phyloP scores from a whole-genome alignment of 2,113 vertebrate genomes.

The Tachysurus fulvidraco region DNA sequence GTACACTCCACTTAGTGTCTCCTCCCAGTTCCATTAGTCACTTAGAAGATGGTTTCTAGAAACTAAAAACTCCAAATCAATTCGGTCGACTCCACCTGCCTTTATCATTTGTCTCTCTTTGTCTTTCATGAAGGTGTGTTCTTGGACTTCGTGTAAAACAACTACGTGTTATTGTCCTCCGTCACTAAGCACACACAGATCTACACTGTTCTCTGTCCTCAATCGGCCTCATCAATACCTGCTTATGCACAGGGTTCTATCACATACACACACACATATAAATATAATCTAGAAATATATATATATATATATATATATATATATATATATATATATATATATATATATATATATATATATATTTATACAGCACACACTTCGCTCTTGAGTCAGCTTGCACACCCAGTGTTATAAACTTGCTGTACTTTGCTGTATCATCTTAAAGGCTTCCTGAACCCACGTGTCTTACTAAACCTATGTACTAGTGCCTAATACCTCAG shows the following conservation, averaged over 20 bases:
- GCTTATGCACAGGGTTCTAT: conserved; percentile 13
- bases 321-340: background rate
- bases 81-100: background rate
- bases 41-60: background rate
- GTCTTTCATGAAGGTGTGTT: background rate
- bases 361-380: background rate
- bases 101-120: background rate
- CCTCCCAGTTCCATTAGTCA: background rate
- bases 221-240: background rate
- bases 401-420: background rate
- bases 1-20: background rate
- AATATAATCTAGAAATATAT: too few relatives aligned
- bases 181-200: conserved; percentile 1
- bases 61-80: background rate
- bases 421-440: background rate
- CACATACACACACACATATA: conserved; percentile 5
- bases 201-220: background rate
- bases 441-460: background rate
- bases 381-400: background rate
- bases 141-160: background rate
- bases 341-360: background rate
- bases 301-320: conserved; percentile 6
- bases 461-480: conserved; percentile 8
- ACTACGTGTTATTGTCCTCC: background rate
- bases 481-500: conserved; percentile 14